Evolutionary conservation across 1,140 invertebrate species (phyloP).

Genomic region (Hydropsyche tenuis): DNA sequence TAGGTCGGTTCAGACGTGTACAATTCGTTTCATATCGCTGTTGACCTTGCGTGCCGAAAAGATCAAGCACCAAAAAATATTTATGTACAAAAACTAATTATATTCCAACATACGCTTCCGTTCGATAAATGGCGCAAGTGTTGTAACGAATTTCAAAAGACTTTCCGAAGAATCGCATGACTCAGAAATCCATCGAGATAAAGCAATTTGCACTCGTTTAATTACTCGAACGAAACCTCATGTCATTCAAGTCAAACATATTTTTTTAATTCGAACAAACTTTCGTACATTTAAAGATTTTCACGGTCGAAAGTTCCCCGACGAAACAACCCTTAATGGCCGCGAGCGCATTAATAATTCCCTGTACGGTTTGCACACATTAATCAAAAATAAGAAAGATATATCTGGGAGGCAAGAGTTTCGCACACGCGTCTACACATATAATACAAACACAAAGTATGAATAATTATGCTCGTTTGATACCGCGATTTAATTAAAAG

Average conservation of each 20-base stretch:
- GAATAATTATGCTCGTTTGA: constrained; percentile 47
- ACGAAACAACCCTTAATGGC: neutral
- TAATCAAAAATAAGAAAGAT: constrained; percentile 48
- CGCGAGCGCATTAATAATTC: constrained; percentile 43
- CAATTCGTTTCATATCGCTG: neutral
- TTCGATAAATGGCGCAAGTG: constrained; percentile 4
- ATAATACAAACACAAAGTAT: constrained; percentile 35
- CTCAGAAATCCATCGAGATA: constrained; percentile 2
- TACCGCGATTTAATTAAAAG: constrained; percentile 49
- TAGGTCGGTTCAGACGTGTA: constrained; percentile 6
- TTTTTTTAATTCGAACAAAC: no score
- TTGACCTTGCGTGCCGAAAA: constrained; percentile 4
- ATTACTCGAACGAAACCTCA: no score
- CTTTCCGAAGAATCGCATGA: neutral
- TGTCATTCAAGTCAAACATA: no score
- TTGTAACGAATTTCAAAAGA: neutral
- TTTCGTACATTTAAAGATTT: no score
- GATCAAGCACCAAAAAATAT: neutral
- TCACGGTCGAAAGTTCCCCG: neutral
- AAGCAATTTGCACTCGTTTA: neutral
- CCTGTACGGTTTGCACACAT: constrained; percentile 34
- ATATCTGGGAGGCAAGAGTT: constrained; percentile 31
- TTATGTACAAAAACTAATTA: neutral
- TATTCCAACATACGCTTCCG: constrained; percentile 2
- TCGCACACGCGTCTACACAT: constrained; percentile 8